Evolutionary conservation across 2,797 vertebrate species (phyloP), one percentile per base, ranked within the genome.

Genomic region (Myripristis jacobus): DNA sequence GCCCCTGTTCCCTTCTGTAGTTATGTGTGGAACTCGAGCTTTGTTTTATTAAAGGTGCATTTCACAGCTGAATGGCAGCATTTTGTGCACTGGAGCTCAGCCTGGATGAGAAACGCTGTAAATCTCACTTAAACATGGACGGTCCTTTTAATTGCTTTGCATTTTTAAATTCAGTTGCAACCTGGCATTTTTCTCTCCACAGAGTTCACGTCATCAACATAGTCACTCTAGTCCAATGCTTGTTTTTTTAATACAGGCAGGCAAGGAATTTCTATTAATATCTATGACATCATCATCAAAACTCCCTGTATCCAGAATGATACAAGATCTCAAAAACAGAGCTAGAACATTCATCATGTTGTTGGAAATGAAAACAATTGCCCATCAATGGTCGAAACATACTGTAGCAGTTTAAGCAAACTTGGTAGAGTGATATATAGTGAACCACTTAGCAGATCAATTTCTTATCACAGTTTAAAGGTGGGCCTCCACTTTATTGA

Each of bases 401-500:
- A 60, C 75, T 29, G 27, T 6, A 29, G 27, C 27, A 70, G 74
- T 72, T 77, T 22, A 31, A 81, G 64, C 66, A 44, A 57, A 66
- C 46, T 78, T 78, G 73, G 73, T 85, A 73, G 81, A 72, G 68
- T 82, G 84, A 90, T 86, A 68, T 86, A 91, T 83, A 55, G 76
- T 52, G 38, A n/a, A 29, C 79, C 81, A 69, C 86, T 89, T 77
- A 81, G 59, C 18, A 12, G 36, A 55, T 72, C 77, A 70, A 81
- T 72, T 75, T 81, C 88, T 90, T 89, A 91, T 89, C 86, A 87
- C 62, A 57, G 81, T 86, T 83, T 76, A 79, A 63, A 88, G 84
- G 83, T 85, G 77, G 85, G 83, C 84, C 84, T 81, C 81, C 36
- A 41, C 82, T 89, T 91, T 93, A 92, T 91, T 89, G 89, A 84